phyloP scores from a whole-genome alignment of 2,113 vertebrate genomes.

The Propithecus coquereli region DNA sequence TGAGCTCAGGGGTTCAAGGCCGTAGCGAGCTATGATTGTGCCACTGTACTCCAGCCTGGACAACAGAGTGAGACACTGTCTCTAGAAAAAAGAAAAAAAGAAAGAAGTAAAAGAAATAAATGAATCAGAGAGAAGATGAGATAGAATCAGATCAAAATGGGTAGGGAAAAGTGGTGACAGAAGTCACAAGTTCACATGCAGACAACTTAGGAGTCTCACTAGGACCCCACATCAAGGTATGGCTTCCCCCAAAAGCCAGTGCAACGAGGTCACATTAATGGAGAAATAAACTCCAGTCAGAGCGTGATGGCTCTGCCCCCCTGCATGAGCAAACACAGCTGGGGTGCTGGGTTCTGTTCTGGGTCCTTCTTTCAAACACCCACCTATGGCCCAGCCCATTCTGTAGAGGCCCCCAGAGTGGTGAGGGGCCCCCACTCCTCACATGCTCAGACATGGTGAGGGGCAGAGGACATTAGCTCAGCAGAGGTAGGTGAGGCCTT shows the following conservation, averaged over 20 bases:
- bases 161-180: not conserved
- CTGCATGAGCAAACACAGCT: not conserved
- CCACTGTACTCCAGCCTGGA: no score
- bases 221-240: rapidly evolving
- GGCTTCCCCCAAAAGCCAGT: not conserved
- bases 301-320: not conserved
- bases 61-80: no score
- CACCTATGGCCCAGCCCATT: not conserved
- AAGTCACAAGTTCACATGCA: not conserved
- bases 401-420: not conserved
- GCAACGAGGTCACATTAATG: not conserved
- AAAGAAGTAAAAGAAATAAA: not conserved
- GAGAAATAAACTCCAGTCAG: not conserved
- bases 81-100: no score
- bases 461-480: not conserved
- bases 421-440: not conserved
- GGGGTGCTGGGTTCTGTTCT: not conserved
- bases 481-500: not conserved
- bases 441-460: rapidly evolving
- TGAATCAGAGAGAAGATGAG: not conserved
- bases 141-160: not conserved
- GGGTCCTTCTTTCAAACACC: not conserved
- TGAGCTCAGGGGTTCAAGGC: no score
- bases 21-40: no score
- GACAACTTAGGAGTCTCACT: not conserved